These are phyloP conservation scores for Patagioenas fasciata DNA, from an alignment of 2,113 vertebrate genomes.

Conservation along the genomic window DNA sequence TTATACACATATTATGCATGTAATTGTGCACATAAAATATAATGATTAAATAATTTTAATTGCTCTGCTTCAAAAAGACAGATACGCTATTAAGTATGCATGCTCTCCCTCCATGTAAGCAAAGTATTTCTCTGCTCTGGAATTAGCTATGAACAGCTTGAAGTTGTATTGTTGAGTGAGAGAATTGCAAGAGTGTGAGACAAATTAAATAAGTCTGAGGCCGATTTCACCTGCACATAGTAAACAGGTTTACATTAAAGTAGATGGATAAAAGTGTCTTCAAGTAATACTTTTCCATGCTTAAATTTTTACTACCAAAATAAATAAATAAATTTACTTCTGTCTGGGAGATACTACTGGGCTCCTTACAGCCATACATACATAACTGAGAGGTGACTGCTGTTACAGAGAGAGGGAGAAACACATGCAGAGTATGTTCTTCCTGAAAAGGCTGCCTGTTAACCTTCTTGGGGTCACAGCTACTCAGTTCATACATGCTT, in stretches of 20 bases:
- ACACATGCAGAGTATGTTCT: neutral
- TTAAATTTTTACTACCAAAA: neutral
- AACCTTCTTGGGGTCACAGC: neutral
- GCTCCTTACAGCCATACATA: neutral
- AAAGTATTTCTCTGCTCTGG: neutral
- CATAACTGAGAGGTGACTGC: neutral
- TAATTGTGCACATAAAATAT: constrained; percentile 12
- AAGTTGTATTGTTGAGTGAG: neutral
- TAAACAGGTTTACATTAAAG: neutral
- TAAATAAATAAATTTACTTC: neutral
- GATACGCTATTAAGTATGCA: neutral
- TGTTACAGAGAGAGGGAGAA: neutral
- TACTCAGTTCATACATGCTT: neutral
- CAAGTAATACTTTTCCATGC: neutral
- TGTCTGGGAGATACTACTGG: neutral
- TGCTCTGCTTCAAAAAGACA: neutral
- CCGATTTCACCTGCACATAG: neutral
- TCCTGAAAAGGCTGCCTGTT: neutral
- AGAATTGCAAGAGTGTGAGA: neutral
- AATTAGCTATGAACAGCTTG: neutral
- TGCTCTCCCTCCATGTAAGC: neutral
- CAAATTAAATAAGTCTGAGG: neutral
- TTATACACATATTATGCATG: neutral
- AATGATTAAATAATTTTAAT: neutral
- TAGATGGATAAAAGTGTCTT: neutral